Base-by-base conservation (phyloP, 2,113 vertebrate species). In the Hydrolagus affinis region DNA sequence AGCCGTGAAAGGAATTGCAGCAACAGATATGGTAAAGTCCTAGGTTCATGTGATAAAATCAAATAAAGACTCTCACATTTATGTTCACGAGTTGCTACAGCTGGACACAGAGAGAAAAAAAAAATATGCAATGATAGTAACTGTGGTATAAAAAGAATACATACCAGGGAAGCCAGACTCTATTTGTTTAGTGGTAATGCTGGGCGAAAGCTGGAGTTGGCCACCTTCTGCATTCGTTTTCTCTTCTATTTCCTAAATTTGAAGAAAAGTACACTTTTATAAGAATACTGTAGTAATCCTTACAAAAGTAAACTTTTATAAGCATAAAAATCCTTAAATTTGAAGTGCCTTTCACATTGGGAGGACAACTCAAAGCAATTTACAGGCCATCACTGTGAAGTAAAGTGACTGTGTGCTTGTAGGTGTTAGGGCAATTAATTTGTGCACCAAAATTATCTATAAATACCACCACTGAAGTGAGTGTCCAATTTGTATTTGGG, bases 151-250 rank as follows among this genome's bases (percentile, higher is more conserved):
- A 75, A 75, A 75, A 86, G 78, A 89, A 69, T 85, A 87, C 86
- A 91, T 94, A 97, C 95, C 96, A 94, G 94, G 94, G 88, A 93
- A 95, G 57, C 92, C 91, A 85, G 93, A 92, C 85, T 94, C 92
- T 85, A 97, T 91, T 78, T 94, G 94, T 89, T 96, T 93, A 73
- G 95, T 95, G 86, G 95, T 96, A 90, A 96, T 91, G 87, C 95
- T 95, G 59, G 95, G 94, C 88, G 96, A 97, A 75, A 97, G 94
- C 89, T 96, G 96, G 85, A 94, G 94, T 73, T 95, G 95, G 78
- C 94, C 91, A 86, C 93, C 92, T 85, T 96, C 93, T 88, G 93
- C 86, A 90, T 89, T 89, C 86, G 90, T 93, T 86, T 92, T 96
- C 90, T 94, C 92, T 90, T 89, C 86, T 88, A 91, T 87, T 86